phyloP scores from a whole-genome alignment of 2,113 vertebrate species.

The Calyptommatus sinebrachiatus region DNA sequence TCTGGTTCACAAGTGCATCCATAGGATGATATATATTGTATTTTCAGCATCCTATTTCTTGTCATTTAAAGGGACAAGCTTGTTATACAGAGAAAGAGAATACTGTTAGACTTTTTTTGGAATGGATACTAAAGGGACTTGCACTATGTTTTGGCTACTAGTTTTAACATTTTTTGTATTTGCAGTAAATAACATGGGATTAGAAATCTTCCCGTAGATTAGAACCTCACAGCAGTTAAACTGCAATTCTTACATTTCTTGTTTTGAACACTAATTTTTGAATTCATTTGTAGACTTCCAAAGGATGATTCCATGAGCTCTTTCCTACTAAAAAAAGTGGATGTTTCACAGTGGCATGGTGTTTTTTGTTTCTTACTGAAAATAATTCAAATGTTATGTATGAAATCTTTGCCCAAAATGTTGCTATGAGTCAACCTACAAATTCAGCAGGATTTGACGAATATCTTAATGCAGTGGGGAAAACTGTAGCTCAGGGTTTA shows the following conservation, averaged over 20 bases:
- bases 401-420: not conserved
- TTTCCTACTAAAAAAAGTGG: not conserved
- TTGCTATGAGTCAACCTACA: no score
- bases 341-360: not conserved
- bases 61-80: not conserved
- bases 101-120: not conserved
- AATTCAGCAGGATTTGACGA: no score
- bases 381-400: not conserved
- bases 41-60: not conserved
- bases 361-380: not conserved
- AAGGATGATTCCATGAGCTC: not conserved
- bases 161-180: not conserved
- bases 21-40: constrained; percentile 22
- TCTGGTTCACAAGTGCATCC: constrained; percentile 43
- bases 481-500: no score
- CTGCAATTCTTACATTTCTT: not conserved
- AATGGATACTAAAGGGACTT: not conserved
- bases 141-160: not conserved
- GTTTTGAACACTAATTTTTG: not conserved
- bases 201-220: not conserved
- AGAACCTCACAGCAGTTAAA: not conserved
- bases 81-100: not conserved
- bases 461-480: no score
- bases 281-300: not conserved
- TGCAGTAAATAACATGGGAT: not conserved